Evolutionary conservation across 1,140 invertebrate genomes (phyloP), one percentile per base, ranked within the genome.

Genomic region (Liolophura sinensis): DNA sequence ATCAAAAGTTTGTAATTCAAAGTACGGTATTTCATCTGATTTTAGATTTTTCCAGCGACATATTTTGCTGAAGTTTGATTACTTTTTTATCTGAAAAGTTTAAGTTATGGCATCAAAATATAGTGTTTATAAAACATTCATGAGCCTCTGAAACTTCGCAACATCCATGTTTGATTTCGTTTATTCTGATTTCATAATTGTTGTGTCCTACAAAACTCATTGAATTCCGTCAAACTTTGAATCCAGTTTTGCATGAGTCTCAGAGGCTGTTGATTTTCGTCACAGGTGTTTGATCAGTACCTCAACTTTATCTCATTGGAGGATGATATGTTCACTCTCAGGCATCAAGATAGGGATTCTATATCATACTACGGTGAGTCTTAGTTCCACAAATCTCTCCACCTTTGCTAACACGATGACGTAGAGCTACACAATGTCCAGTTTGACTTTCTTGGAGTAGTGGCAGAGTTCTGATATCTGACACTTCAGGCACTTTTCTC

Each of bases 221-320:
- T 54, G 24, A 54, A 54, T 54, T 15, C 15, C 7, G 51, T 24
- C 24, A n/a, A 20, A 24, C 9, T 54, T 5, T 7, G 51, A 54
- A 54, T 20, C 51, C 51, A 20, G 12, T 54, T 54, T 58, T 58
- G 12, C 31, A 27, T 11, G 9, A 24, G 18, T 25, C 9, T 27
- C 22, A 9, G 16, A 25, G 56, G 22, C 58, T 66, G 51, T 62
- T 55, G 49, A 14, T 64, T 58, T 58, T 22, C 46, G 18, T 65
- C 67, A 20, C 57, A 75, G 74, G 68, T 84, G 6, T 83, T 81
- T 75, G 83, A 84, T 59, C 97, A 99, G 84, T 99, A 99, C 89
- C 87, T 98, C 47, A 98, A 99, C 87, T 99, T 99, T 81, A 98
- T 99, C 75, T 93, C 93, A 46, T 86, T 99, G 62, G 98, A 99